These are phyloP conservation scores for Villa cingulata DNA, from an alignment of 2,888 invertebrate species.

Conservation along the genomic window DNA sequence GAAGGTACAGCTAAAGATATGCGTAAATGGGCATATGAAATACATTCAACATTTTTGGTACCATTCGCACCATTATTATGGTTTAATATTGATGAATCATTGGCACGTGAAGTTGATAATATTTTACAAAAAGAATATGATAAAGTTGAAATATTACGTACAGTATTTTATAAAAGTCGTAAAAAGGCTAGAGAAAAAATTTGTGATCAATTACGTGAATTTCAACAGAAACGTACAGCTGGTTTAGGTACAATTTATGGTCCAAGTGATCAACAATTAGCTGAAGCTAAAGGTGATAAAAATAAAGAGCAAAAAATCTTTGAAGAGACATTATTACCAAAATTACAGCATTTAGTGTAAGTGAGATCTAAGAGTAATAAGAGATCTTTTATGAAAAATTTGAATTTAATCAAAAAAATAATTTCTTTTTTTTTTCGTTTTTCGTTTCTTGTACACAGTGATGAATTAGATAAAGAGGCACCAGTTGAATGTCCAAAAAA, in stretches of 20 bases:
- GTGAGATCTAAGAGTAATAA: constrained; percentile 27
- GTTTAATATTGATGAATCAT: constrained; percentile 49
- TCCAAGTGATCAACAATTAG: constrained; percentile 63
- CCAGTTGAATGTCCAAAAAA: constrained; percentile 50
- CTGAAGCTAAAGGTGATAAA: constrained; percentile 68
- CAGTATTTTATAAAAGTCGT: constrained; percentile 81
- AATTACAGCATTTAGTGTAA: constrained; percentile 55
- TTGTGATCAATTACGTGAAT: constrained; percentile 35
- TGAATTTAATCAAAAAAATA: too few relatives aligned
- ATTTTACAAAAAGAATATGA: constrained; percentile 71
- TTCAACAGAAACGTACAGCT: constrained; percentile 73
- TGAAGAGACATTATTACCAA: constrained; percentile 57
- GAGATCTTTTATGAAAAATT: too few relatives aligned
- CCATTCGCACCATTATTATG: constrained; percentile 52
- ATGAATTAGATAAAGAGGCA: constrained; percentile 48
- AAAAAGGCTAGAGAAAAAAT: constrained; percentile 41
- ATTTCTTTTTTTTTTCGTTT: neutral
- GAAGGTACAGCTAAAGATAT: constrained; percentile 77
- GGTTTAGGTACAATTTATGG: constrained; percentile 85
- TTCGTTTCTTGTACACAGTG: constrained; percentile 33
- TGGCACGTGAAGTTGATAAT: constrained; percentile 82
- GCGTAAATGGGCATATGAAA: constrained; percentile 98
- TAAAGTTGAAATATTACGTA: constrained; percentile 77
- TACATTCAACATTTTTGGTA: constrained; percentile 89
- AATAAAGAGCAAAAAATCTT: constrained; percentile 60